Percentiles rank a stretch among this genome's conserved stretches.
These are phyloP conservation scores for Malacoctenus gilli DNA, from an alignment of 2,797 vertebrate species.

Conservation along the genomic window DNA sequence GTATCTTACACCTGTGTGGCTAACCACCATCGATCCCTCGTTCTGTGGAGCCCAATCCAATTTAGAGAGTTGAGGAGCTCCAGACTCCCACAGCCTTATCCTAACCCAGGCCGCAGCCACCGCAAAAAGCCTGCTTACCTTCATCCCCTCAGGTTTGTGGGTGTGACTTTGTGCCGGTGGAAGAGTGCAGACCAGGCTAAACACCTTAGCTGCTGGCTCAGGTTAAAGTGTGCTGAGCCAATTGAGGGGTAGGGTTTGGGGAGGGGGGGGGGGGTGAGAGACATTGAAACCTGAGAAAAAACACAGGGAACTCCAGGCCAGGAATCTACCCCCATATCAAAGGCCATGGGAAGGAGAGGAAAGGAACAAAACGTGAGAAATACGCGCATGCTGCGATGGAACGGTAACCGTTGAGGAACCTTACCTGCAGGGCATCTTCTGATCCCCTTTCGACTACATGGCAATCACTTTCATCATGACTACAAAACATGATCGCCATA, in stretches of 20 bases:
- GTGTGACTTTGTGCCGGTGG: constrained; percentile 55
- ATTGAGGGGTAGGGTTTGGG: constrained; percentile 35
- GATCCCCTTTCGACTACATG: constrained; percentile 28
- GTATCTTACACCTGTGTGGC: constrained; percentile 79
- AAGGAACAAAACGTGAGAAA: not conserved
- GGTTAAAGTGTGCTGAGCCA: constrained; percentile 64
- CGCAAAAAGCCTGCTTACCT: constrained; percentile 80
- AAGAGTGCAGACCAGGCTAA: constrained; percentile 68
- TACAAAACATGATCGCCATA: constrained; percentile 19
- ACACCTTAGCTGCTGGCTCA: constrained; percentile 75
- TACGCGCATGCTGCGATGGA: constrained; percentile 3
- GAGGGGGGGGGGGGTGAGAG: constrained; percentile 33
- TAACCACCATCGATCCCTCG: constrained; percentile 81
- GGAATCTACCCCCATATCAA: constrained; percentile 14
- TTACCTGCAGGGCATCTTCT: constrained; percentile 11
- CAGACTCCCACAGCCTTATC: constrained; percentile 76
- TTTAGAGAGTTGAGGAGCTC: constrained; percentile 73
- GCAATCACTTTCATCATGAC: constrained; percentile 43
- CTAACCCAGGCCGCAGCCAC: constrained; percentile 72
- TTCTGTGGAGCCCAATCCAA: constrained; percentile 78
- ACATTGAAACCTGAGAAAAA: constrained; percentile 22
- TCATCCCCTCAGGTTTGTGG: constrained; percentile 68
- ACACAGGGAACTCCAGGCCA: constrained; percentile 15
- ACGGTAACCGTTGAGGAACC: constrained; percentile 13
- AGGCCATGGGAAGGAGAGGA: not conserved